Percentiles rank a stretch among this genome's conserved stretches.
These are phyloP conservation scores for Paedocypris sp. DNA, from an alignment of 2,113 vertebrate species.

Conservation along the genomic window DNA sequence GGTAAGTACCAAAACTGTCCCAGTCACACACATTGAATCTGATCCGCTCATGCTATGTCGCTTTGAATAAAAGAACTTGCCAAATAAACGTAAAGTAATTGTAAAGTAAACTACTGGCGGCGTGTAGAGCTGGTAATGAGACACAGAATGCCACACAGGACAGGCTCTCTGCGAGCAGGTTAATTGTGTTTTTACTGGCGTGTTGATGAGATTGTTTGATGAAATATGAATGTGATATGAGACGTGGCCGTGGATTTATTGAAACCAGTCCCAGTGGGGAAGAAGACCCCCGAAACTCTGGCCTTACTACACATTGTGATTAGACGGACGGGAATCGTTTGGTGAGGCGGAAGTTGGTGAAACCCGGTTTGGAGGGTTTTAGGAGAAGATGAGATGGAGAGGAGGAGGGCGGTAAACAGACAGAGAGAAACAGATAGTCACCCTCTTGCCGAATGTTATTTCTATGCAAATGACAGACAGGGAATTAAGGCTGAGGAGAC, in stretches of 20 bases:
- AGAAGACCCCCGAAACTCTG: too few species aligned
- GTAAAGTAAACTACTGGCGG: too few species aligned
- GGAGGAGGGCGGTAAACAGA: conserved; percentile 6
- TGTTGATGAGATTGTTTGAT: conserved; percentile 58
- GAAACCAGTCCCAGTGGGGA: conserved; percentile 42
- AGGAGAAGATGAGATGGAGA: conserved; percentile 21
- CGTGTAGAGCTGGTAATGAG: conserved; percentile 21
- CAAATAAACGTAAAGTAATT: too few species aligned
- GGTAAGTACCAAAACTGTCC: too few species aligned
- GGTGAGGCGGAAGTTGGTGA: too few species aligned
- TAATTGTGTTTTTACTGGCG: conserved; percentile 56
- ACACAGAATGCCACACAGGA: conserved; percentile 13
- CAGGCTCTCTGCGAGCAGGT: conserved; percentile 41
- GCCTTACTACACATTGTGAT: too few species aligned
- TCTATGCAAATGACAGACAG: conserved; percentile 67
- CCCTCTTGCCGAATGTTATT: conserved; percentile 61
- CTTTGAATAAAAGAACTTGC: conserved; percentile 5
- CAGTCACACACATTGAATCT: too few species aligned
- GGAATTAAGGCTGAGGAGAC: conserved; percentile 54
- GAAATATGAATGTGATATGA: conserved; percentile 60
- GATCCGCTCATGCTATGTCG: too few species aligned
- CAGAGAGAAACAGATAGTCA: conserved; percentile 17
- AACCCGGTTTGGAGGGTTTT: background rate
- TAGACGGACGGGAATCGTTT: too few species aligned
- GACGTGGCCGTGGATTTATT: conserved; percentile 42